phyloP scores from a whole-genome alignment of 2,113 vertebrate species.

The Pycnonotus jocosus region DNA sequence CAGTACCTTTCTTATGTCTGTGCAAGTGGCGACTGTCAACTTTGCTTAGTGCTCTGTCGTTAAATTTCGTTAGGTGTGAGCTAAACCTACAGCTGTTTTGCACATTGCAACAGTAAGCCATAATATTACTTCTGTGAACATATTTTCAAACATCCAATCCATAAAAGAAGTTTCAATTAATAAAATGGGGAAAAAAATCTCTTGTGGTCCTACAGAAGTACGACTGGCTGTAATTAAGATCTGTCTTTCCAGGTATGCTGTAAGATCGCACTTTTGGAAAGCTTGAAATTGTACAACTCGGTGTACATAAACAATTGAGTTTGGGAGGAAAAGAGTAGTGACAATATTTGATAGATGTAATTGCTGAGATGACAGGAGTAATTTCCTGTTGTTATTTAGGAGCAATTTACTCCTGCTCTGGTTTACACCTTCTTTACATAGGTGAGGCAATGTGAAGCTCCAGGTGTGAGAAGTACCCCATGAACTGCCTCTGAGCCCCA shows the following conservation, averaged over 20 bases:
- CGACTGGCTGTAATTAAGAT: background rate
- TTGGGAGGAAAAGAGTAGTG: background rate
- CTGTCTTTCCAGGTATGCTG: background rate
- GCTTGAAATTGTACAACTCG: background rate
- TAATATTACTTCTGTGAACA: conserved; percentile 1
- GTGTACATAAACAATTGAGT: background rate
- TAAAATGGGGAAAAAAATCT: background rate
- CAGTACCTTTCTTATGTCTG: background rate
- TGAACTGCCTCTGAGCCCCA: background rate
- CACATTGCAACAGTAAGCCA: conserved; percentile 10
- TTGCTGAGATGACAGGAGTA: background rate
- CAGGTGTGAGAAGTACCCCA: background rate
- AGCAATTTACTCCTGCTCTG: background rate
- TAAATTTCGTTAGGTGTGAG: background rate
- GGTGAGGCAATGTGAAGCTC: background rate
- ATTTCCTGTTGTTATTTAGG: background rate
- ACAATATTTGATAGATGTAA: background rate
- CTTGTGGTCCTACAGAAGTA: background rate
- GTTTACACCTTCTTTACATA: background rate
- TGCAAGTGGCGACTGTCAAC: background rate
- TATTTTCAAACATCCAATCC: background rate
- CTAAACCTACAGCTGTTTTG: conserved; percentile 2
- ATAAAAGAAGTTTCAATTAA: background rate
- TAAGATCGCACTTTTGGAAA: background rate
- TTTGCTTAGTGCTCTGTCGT: conserved; percentile 2